These are phyloP conservation scores for Alentia gelatinosa DNA, from an alignment of 2,888 invertebrate genomes.

Conservation along the genomic window DNA sequence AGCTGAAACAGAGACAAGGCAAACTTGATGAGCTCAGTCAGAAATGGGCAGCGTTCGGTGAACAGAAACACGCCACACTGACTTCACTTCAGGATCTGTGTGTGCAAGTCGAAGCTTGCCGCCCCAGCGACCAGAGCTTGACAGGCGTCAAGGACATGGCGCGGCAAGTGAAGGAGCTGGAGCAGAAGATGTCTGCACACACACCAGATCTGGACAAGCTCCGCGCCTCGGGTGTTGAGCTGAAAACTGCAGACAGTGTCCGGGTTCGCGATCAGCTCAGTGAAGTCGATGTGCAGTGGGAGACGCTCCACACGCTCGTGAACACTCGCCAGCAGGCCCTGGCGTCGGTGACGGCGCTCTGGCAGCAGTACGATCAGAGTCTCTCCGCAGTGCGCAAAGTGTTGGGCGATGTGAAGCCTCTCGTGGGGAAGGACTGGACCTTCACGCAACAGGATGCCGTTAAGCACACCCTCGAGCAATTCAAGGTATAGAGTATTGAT, in stretches of 20 bases:
- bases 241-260: slow-evolving; percentile 73
- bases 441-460: slow-evolving; percentile 72
- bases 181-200: slow-evolving; percentile 72
- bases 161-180: slow-evolving; percentile 68
- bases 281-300: slow-evolving; percentile 74
- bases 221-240: slow-evolving; percentile 88
- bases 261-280: slow-evolving; percentile 71
- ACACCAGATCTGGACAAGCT: slow-evolving; percentile 83
- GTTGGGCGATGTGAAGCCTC: slow-evolving; percentile 70
- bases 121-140: slow-evolving; percentile 6
- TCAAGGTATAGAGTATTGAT: slow-evolving; percentile 74
- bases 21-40: slow-evolving; percentile 80
- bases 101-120: neutral
- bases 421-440: slow-evolving; percentile 70
- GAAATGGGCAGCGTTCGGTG: slow-evolving; percentile 89
- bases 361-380: slow-evolving; percentile 76
- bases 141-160: slow-evolving; percentile 47
- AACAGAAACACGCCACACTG: slow-evolving; percentile 78
- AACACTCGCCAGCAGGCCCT: slow-evolving; percentile 54
- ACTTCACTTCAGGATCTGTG: slow-evolving; percentile 14
- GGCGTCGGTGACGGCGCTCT: slow-evolving; percentile 68
- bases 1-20: slow-evolving; percentile 74
- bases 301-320: slow-evolving; percentile 71
- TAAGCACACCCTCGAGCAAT: slow-evolving; percentile 75
- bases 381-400: slow-evolving; percentile 71